Evolutionary conservation across 2,888 invertebrate species (phyloP), one percentile per base, ranked within the genome.

Genomic region (Atethmia centrago): DNA sequence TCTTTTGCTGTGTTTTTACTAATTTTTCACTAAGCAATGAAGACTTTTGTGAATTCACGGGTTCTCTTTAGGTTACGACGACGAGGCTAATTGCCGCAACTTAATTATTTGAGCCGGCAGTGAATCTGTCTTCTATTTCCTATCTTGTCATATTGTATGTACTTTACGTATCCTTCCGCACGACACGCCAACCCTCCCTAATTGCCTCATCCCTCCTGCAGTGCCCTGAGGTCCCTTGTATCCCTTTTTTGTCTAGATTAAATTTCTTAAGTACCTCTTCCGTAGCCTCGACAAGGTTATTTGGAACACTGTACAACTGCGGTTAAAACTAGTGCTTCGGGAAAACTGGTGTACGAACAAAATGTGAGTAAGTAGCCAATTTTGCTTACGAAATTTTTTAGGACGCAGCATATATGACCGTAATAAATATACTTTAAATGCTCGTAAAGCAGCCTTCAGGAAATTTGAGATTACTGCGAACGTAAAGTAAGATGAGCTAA

Each of bases 231-330:
- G 61, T 65, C 64, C 28, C 51, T 72, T 71, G 68, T 67, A 62
- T 71, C 76, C 83, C 74, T 72, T 83, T 85, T 79, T 86, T 78
- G 71, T 77, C 79, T 86, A 77, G 80, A 81, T 84, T 86, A 53
- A 77, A 85, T 77, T 71, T 71, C 77, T 80, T 75, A 79, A 84
- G 76, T 79, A 61, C 71, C 76, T 77, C 49, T 56, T 76, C 36
- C 42, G 55, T 49, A 64, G 40, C 25, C 71, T 68, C 53, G 69
- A 73, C 62, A 71, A 81, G 56, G 75, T 71, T 76, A 77, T 81
- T 71, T 77, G 67, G 66, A 64, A 64, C 36, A 62, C 36, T 63
- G 53, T 64, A 64, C 47, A 47, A n/a, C 42, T 59, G 47, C 71
- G 56, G 77, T 77, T 68, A 76, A 80, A 69, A 5, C 36, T 36